Percentiles rank a stretch among this genome's conserved stretches.
Evolutionary conservation across 2,888 invertebrate genomes (phyloP).

Genomic region (Thumatha senex): DNA sequence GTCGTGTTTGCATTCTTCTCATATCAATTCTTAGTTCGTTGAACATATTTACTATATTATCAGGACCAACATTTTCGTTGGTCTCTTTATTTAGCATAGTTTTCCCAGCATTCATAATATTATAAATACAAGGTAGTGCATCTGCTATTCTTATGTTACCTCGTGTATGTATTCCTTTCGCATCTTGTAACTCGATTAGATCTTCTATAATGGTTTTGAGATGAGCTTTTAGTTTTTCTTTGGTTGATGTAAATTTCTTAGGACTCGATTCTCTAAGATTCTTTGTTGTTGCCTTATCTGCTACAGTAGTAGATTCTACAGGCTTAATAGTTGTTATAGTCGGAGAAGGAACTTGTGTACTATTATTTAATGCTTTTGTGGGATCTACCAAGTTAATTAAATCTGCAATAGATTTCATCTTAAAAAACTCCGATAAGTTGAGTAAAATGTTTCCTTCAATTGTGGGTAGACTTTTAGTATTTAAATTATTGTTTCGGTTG

Average conservation of each 20-base stretch:
- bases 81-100: conserved; percentile 6
- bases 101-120: conserved; percentile 49
- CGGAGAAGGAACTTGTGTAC: not conserved
- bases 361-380: not conserved
- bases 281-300: not conserved
- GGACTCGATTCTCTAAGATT: not conserved
- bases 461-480: conserved; percentile 29
- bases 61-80: conserved; percentile 12
- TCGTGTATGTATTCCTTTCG: conserved; percentile 43
- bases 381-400: conserved; percentile 52
- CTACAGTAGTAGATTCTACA: not conserved
- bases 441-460: conserved; percentile 62
- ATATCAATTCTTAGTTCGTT: conserved; percentile 53
- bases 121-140: conserved; percentile 67
- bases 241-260: conserved; percentile 43
- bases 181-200: conserved; percentile 59
- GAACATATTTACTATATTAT: conserved; percentile 54
- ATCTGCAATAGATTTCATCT: conserved; percentile 66
- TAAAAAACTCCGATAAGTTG: conserved; percentile 68
- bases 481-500: conserved; percentile 32
- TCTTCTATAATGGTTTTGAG: conserved; percentile 68
- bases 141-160: conserved; percentile 52
- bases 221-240: conserved; percentile 65
- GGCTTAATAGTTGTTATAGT: not conserved
- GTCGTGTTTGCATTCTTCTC: conserved; percentile 40